Conservation (phyloP, 1,140 invertebrate species). For the Drosophila bifasciata region DNA sequence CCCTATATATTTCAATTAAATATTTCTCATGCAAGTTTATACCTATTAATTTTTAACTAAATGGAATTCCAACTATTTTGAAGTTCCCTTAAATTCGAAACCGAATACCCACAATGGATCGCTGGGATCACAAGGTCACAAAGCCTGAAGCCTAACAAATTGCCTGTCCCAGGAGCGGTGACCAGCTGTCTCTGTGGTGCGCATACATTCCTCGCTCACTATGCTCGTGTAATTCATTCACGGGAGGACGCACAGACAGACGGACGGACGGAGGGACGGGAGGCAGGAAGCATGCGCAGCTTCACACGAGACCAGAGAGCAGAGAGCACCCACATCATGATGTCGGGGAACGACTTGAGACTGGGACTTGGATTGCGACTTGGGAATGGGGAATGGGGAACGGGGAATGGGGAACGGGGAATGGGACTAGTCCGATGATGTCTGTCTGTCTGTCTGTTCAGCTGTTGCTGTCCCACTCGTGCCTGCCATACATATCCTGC, state of each 20-base stretch:
- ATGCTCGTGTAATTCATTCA: not conserved
- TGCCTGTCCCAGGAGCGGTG: too few species aligned
- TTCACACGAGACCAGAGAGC: constrained; percentile 48
- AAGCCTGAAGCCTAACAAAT: too few species aligned
- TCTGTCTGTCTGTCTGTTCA: not conserved
- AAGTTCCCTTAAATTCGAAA: too few species aligned
- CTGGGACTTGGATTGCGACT: constrained; percentile 3
- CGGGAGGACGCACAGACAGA: too few species aligned
- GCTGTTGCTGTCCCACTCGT: constrained; percentile 18
- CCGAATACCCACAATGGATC: too few species aligned
- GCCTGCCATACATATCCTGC: constrained; percentile 39
- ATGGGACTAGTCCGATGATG: constrained; percentile 6
- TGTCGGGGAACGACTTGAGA: constrained; percentile 5
- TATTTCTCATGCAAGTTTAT: too few species aligned
- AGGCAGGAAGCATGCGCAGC: constrained; percentile 77
- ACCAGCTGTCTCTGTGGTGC: not conserved
- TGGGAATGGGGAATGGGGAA: constrained; percentile 9
- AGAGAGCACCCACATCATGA: constrained; percentile 31
- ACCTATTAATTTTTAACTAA: too few species aligned
- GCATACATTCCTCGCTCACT: not conserved
- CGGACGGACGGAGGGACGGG: too few species aligned
- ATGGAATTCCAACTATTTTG: too few species aligned
- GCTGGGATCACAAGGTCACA: too few species aligned
- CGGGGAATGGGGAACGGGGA: constrained; percentile 11
- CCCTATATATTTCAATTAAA: too few species aligned